These are phyloP conservation scores for silkworm (Bombyx mori) DNA, from an alignment of 1,140 invertebrate species.

Conservation along the genomic window DNA sequence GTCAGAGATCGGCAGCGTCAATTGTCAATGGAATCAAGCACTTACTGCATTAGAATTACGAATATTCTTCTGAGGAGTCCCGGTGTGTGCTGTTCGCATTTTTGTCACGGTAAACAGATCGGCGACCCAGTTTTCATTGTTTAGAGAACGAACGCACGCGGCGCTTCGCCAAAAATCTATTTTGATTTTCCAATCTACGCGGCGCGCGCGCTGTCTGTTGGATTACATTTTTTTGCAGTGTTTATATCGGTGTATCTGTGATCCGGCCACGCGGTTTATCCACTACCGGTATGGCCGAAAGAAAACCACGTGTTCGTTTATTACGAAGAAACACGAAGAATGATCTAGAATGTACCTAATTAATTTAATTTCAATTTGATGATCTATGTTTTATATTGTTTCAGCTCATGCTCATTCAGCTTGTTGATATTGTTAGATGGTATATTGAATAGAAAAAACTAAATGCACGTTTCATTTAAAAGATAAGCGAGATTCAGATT, in stretches of 20 bases:
- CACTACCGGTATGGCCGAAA: too few relatives aligned
- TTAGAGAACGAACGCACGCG: conserved; percentile 32
- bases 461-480: too few relatives aligned
- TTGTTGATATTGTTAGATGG: too few relatives aligned
- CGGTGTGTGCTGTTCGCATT: conserved; percentile 29
- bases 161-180: conserved; percentile 58
- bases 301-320: too few relatives aligned
- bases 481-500: too few relatives aligned
- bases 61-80: neutral
- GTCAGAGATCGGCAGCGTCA: neutral
- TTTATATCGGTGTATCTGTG: conserved; percentile 20
- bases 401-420: too few relatives aligned
- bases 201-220: conserved; percentile 36
- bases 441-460: too few relatives aligned
- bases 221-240: conserved; percentile 42
- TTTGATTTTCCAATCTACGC: conserved; percentile 46
- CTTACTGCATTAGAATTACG: neutral
- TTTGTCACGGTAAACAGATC: conserved; percentile 53
- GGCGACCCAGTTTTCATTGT: conserved; percentile 61
- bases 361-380: too few relatives aligned
- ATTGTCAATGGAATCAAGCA: neutral
- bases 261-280: conserved; percentile 4
- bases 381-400: too few relatives aligned
- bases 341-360: too few relatives aligned
- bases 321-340: too few relatives aligned